phyloP scores from a whole-genome alignment of 2,113 vertebrate species.

The Pterocles burchelli region DNA sequence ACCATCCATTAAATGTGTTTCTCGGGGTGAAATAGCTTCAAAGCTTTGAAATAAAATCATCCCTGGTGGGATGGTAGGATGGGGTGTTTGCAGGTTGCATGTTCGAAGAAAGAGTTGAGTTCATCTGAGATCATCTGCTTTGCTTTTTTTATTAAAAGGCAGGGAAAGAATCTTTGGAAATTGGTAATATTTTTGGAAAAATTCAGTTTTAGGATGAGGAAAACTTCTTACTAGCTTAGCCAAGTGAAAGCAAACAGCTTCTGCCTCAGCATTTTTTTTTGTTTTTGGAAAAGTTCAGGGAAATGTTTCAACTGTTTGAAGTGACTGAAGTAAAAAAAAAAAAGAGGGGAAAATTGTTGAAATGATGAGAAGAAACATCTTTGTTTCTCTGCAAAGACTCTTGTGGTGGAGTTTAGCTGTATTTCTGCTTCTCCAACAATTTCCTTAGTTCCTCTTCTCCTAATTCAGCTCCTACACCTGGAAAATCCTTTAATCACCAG shows the following conservation, averaged over 20 bases:
- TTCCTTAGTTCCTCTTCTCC: neutral
- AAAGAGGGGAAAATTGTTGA: neutral
- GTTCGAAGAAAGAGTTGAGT: neutral
- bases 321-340: neutral
- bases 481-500: neutral
- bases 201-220: neutral
- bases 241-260: neutral
- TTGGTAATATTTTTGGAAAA: neutral
- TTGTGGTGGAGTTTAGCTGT: neutral
- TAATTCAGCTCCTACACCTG: neutral
- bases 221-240: rapidly evolving
- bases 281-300: neutral
- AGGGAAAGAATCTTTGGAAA: neutral
- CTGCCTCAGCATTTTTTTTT: neutral
- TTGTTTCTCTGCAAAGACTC: neutral
- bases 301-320: neutral
- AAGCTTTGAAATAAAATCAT: neutral
- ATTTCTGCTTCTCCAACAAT: neutral
- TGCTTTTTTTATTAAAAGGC: neutral
- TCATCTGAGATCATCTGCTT: neutral
- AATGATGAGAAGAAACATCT: rapidly evolving
- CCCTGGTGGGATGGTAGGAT: neutral
- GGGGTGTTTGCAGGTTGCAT: neutral
- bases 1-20: neutral
- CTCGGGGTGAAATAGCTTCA: neutral